phyloP scores from a whole-genome alignment of 2,113 vertebrate genomes.

The Otis tarda region DNA sequence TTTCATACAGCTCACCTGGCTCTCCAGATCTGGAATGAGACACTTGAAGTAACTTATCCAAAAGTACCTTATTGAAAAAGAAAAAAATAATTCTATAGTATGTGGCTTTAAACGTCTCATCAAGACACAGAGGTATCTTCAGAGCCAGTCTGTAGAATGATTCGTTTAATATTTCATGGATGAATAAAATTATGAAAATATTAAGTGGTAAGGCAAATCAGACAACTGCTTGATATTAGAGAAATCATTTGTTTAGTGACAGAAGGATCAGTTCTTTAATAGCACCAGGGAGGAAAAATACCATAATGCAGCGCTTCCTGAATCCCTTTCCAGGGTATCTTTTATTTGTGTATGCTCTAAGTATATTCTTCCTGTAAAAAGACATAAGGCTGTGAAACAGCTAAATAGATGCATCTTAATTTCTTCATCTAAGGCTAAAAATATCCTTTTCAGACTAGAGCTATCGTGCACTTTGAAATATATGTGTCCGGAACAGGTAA shows the following conservation, averaged over 20 bases:
- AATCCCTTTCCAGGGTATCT: background rate
- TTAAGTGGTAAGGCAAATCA: background rate
- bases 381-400: constrained; percentile 30
- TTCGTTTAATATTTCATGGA: background rate
- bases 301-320: background rate
- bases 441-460: background rate
- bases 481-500: background rate
- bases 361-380: constrained; percentile 17
- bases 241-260: background rate
- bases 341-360: background rate
- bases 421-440: constrained; percentile 27
- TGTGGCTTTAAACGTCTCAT: background rate
- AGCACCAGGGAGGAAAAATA: background rate
- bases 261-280: background rate
- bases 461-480: constrained; percentile 10
- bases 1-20: background rate
- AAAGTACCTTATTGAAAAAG: background rate
- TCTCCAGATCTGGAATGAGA: background rate
- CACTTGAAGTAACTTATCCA: background rate
- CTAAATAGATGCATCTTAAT: background rate
- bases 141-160: background rate
- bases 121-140: background rate
- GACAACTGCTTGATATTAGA: background rate
- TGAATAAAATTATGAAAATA: background rate
- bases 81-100: background rate